Evolutionary conservation across 2,888 invertebrate species (phyloP), one percentile per base, ranked within the genome.

Genomic region (Micropterix aruncella): DNA sequence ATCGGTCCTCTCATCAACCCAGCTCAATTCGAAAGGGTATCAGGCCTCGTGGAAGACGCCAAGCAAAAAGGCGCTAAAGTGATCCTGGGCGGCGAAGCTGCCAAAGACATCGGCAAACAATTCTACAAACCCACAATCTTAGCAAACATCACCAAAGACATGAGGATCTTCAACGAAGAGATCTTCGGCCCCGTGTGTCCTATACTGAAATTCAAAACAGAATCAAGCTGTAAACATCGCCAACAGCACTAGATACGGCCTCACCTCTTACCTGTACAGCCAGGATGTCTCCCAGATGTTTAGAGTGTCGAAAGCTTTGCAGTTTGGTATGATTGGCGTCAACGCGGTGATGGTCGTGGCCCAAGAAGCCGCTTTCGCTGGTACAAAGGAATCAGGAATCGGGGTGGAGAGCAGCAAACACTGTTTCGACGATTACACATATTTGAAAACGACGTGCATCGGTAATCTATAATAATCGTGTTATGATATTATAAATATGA

Each of bases 351-450:
- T 93, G 1, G 80, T 99, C 52, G 95, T 95, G 0, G 76, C 85
- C 9, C 76, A 88, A 1, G 97, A 99, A 67, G 87, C 89, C 41
- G 88, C 99, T 9, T 99, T 99, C 66, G 99, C 97, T n/a, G 99
- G 99, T 0, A 74, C 95, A 16, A 99, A 97, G 60, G 92, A 96
- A 62, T 95, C 95, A 1, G 96, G 97, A 1, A 74, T 97, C 48
- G 97, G 97, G 0, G 74, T 93, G 38, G 97, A 97, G 63, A 96
- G 96, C 1, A 92, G 92, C 18, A 79, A 77, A 56, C 87, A 93
- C 65, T 95, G 96, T 3, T 79, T 87, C 45, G 90, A 94, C 52
- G 96, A 97, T 58, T 97, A 83, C 60, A 78, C 87, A 7, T 82
- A 95, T 54, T 75, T 93, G 9, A 97, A 97, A 65, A 93, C 93